Evolutionary conservation across 2,797 vertebrate genomes (phyloP), one percentile per base, ranked within the genome.

Genomic region (Emys orbicularis): DNA sequence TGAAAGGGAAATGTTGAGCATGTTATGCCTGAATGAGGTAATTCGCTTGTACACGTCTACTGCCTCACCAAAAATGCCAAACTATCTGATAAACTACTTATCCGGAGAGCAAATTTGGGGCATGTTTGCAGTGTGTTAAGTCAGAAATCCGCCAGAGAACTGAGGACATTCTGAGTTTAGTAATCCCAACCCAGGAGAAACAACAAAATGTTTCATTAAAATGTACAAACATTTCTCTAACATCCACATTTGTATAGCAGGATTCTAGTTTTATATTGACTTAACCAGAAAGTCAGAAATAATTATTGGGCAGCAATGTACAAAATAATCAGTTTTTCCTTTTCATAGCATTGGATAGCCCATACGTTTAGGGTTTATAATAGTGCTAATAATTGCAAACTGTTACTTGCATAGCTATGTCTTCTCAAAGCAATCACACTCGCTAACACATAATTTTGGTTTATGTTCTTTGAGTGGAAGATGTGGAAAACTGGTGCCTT

Each of bases 31-130:
- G 47, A 95, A 93, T 94, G 80, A 94, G 79, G 44, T 87, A 2
- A 61, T 93, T 94, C 4, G 93, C 93, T 83, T 94, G 10, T 79
- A n/a, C 82, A 61, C 47, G 59, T 94, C 34, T 53, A 31, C 25
- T 79, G 56, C 56, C 76, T 94, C 84, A 86, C 79, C 16, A 92
- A 84, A 94, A 94, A 86, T 80, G 34, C 90, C 94, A 88, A 91
- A 37, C 1, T 11, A 68, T 94, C 83, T 87, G 88, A 90, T 95
- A 95, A 93, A 84, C 52, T 77, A 49, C 56, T 95, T 93, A 94
- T 86, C 83, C 86, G 72, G 89, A 93, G 95, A 96, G 57, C 34
- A 88, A 50, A 76, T 89, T 97, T 96, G 93, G 83, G 47, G 59
- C 68, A 84, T 92, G n/a, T 89, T 96, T 90, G 29, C 34, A 82